phyloP scores from a whole-genome alignment of 2,797 vertebrate genomes.

The Urophycis tenuis region DNA sequence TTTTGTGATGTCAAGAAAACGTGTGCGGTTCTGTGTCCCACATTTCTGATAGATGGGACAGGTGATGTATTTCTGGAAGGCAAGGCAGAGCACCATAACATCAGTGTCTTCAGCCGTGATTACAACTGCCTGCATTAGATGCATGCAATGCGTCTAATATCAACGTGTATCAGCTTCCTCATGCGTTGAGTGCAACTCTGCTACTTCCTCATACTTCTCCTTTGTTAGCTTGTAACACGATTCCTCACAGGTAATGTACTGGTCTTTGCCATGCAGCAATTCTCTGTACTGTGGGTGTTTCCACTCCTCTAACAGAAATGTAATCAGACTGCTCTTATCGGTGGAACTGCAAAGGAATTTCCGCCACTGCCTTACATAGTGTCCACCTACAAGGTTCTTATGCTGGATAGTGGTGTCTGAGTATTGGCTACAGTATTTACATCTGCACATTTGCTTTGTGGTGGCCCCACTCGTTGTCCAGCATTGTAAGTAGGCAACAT shows the following conservation, averaged over 20 bases:
- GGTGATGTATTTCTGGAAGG: too few relatives aligned
- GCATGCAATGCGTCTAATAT: too few relatives aligned
- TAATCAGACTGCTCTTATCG: not conserved
- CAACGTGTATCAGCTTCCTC: not conserved
- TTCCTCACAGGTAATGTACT: not conserved
- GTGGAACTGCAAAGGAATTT: not conserved
- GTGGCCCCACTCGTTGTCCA: not conserved
- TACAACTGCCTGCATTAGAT: too few relatives aligned
- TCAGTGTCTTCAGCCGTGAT: too few relatives aligned
- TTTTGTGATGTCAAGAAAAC: too few relatives aligned
- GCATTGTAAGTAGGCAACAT: too few relatives aligned
- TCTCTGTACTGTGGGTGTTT: not conserved
- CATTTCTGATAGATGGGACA: too few relatives aligned
- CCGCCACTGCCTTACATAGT: not conserved
- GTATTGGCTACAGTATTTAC: not conserved
- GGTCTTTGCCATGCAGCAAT: not conserved
- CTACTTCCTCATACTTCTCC: not conserved
- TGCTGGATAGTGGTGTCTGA: not conserved
- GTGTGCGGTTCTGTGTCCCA: too few relatives aligned
- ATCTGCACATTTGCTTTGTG: too few relatives aligned
- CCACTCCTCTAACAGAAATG: not conserved
- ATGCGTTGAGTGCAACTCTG: not conserved
- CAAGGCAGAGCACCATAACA: too few relatives aligned
- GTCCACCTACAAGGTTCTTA: not conserved
- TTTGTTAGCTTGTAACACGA: not conserved